Evolutionary conservation across 1,140 invertebrate species (phyloP).

Genomic region (Drosophila bipectinata): DNA sequence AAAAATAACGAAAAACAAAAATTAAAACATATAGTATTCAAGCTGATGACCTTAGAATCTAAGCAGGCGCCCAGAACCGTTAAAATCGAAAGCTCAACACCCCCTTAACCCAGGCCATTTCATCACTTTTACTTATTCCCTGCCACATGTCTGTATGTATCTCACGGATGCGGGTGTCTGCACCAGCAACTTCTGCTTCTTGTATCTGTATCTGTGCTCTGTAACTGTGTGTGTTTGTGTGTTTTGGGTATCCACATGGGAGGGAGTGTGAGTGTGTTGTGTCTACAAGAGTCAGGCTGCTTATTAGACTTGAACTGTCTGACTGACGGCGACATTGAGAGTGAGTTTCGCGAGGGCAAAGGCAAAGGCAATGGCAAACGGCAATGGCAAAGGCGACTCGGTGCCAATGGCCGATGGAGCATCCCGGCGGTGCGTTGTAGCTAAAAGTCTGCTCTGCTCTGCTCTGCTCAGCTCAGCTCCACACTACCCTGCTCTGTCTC

Average conservation of each 20-base stretch:
- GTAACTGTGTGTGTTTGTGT: constrained; percentile 30
- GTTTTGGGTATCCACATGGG: constrained; percentile 13
- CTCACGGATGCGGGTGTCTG: constrained; percentile 53
- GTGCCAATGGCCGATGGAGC: constrained; percentile 70
- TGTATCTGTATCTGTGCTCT: neutral
- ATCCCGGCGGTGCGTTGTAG: constrained; percentile 58
- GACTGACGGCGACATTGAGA: constrained; percentile 64
- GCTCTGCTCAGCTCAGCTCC: constrained; percentile 16
- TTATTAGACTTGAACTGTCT: constrained; percentile 60
- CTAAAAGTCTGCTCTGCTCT: constrained; percentile 62
- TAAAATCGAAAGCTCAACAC: constrained; percentile 54
- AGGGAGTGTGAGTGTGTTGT: constrained; percentile 36
- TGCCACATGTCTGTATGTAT: constrained; percentile 23
- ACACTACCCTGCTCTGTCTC: neutral
- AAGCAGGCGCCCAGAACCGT: constrained; percentile 52
- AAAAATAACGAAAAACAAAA: neutral
- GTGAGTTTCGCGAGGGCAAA: constrained; percentile 68
- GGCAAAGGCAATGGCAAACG: constrained; percentile 40
- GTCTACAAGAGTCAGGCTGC: constrained; percentile 57
- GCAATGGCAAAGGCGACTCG: constrained; percentile 49
- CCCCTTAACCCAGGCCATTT: constrained; percentile 37
- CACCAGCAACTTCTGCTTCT: constrained; percentile 25
- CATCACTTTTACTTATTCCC: constrained; percentile 59
- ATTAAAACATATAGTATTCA: constrained; percentile 34
- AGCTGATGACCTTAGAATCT: constrained; percentile 53